Percentiles rank a stretch among this genome's conserved stretches.
phyloP scores from a whole-genome alignment of 2,888 invertebrate species.

The Phortica okadai region DNA sequence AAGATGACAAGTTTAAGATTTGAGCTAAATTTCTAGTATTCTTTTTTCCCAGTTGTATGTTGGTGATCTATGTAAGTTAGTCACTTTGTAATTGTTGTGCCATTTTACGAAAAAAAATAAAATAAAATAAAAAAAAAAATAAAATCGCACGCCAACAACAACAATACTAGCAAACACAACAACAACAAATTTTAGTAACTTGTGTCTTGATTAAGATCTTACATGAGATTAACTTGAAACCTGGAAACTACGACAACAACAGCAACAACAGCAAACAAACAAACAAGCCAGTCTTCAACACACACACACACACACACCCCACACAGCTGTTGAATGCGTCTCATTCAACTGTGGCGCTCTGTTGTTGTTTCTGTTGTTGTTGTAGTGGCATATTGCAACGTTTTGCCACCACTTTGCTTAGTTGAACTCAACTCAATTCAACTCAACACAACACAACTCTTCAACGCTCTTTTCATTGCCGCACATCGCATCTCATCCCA shows the following conservation, averaged over 20 bases:
- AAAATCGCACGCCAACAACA: neutral
- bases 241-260: neutral
- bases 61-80: conserved; percentile 40
- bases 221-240: conserved; percentile 55
- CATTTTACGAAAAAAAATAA: neutral
- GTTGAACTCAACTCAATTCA: neutral
- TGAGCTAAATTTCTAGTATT: conserved; percentile 64
- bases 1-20: conserved; percentile 59
- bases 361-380: neutral
- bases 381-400: neutral
- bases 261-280: conserved; percentile 1
- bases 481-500: neutral
- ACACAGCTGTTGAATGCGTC: neutral
- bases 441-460: neutral
- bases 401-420: neutral
- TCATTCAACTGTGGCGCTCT: neutral
- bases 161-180: neutral
- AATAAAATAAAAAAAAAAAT: neutral
- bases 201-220: conserved; percentile 62
- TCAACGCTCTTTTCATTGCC: neutral
- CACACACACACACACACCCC: neutral
- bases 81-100: neutral
- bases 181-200: neutral
- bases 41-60: neutral
- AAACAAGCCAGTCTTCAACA: neutral